phyloP scores from a whole-genome alignment of 2,888 invertebrate genomes.

The Nomada goodeniana region DNA sequence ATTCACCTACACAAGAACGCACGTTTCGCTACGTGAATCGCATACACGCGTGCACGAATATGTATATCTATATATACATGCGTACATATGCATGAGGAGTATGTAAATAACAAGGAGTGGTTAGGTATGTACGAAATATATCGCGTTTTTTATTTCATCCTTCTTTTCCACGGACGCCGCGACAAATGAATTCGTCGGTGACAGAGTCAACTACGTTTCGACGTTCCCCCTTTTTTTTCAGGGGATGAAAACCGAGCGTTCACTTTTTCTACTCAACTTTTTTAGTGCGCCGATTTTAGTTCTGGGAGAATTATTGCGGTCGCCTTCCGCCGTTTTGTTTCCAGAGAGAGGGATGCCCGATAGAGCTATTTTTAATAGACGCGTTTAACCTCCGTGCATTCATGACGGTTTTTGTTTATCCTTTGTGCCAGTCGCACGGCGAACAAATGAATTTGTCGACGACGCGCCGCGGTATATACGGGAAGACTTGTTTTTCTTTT shows the following conservation, averaged over 20 bases:
- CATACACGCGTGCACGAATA: constrained; percentile 28
- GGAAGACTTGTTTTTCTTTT: neutral
- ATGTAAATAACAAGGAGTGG: constrained; percentile 61
- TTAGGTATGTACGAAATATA: constrained; percentile 54
- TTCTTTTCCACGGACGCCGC: constrained; percentile 4
- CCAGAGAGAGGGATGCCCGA: neutral
- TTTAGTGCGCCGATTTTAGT: neutral
- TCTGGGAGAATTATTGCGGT: neutral
- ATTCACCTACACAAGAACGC: constrained; percentile 15
- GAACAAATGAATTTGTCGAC: constrained; percentile 16
- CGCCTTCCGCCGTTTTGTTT: too few species aligned
- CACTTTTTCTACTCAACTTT: too few species aligned
- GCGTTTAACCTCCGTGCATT: neutral
- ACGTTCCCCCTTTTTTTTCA: too few species aligned
- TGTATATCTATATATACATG: constrained; percentile 46
- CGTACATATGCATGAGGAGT: constrained; percentile 41
- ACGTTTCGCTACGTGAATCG: constrained; percentile 25
- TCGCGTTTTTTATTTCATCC: constrained; percentile 42
- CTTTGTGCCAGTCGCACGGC: neutral
- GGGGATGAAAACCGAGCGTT: too few species aligned
- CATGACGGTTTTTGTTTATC: constrained; percentile 2
- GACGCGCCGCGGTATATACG: neutral
- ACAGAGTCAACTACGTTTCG: constrained; percentile 6
- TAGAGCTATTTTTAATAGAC: constrained; percentile 4
- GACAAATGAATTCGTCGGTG: constrained; percentile 55